phyloP scores from a whole-genome alignment of 2,888 invertebrate genomes.

The Tachina lurida region DNA sequence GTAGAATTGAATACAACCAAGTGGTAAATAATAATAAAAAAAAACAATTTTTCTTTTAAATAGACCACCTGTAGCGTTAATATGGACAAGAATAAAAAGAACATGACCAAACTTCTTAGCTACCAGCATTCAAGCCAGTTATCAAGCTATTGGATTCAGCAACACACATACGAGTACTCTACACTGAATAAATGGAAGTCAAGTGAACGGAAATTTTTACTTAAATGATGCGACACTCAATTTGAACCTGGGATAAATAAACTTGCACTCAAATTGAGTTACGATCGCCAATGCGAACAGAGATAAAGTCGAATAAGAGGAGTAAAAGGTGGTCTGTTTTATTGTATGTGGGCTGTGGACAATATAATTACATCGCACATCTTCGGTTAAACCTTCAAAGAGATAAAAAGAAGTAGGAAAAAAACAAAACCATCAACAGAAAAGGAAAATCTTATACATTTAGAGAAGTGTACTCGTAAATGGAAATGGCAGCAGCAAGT shows the following conservation, averaged over 20 bases:
- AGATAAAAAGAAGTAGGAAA: not conserved
- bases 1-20: slow-evolving; percentile 40
- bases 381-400: slow-evolving; percentile 58
- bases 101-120: slow-evolving; percentile 54
- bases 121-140: slow-evolving; percentile 65
- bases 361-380: slow-evolving; percentile 75
- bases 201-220: slow-evolving; percentile 42
- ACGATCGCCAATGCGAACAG: slow-evolving; percentile 58
- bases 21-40: slow-evolving; percentile 14
- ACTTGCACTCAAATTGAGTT: slow-evolving; percentile 65
- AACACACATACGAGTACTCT: not conserved
- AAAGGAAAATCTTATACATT: slow-evolving; percentile 29
- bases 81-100: slow-evolving; percentile 51
- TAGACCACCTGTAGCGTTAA: slow-evolving; percentile 74
- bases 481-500: slow-evolving; percentile 1
- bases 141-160: slow-evolving; percentile 5
- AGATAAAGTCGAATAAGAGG: slow-evolving; percentile 52
- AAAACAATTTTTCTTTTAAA: not conserved
- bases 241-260: slow-evolving; percentile 52
- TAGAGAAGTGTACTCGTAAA: not conserved
- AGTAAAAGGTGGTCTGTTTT: slow-evolving; percentile 67
- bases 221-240: slow-evolving; percentile 68
- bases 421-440: not conserved
- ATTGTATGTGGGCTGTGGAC: slow-evolving; percentile 70
- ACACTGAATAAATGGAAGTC: slow-evolving; percentile 28